Percentiles rank a stretch among this genome's conserved stretches.
Conservation (phyloP, 2,888 invertebrate species). For the Lacanobia oleracea region DNA sequence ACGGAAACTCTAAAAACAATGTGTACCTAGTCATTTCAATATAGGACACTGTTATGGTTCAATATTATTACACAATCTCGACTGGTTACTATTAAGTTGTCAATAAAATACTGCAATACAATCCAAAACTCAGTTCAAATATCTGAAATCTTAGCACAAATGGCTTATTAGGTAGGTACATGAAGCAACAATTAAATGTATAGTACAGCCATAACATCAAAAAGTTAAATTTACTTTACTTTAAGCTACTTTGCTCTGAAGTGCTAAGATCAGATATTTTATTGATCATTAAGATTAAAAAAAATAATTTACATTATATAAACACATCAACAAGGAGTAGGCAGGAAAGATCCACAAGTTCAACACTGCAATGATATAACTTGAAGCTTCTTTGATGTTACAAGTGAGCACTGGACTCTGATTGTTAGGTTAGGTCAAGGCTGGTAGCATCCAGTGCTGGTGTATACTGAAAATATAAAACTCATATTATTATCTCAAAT, state of each 20-base stretch:
- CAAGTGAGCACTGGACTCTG: slow-evolving; percentile 80
- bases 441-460: slow-evolving; percentile 83
- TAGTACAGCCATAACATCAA: slow-evolving; percentile 62
- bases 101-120: slow-evolving; percentile 86
- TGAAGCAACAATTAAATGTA: slow-evolving; percentile 61
- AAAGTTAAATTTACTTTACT: slow-evolving; percentile 64
- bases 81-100: slow-evolving; percentile 77
- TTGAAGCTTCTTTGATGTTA: slow-evolving; percentile 78
- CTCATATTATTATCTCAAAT: slow-evolving; percentile 58
- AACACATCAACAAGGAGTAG: slow-evolving; percentile 73
- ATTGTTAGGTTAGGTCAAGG: slow-evolving; percentile 77
- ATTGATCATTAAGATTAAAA: slow-evolving; percentile 71
- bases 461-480: slow-evolving; percentile 82
- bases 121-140: slow-evolving; percentile 76
- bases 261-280: slow-evolving; percentile 84
- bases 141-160: slow-evolving; percentile 82
- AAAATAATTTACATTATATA: slow-evolving; percentile 70
- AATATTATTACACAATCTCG: slow-evolving; percentile 79
- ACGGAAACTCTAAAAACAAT: slow-evolving; percentile 69
- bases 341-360: slow-evolving; percentile 78
- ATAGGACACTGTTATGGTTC: slow-evolving; percentile 78
- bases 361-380: slow-evolving; percentile 78
- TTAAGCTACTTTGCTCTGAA: slow-evolving; percentile 58
- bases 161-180: slow-evolving; percentile 60
- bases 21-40: slow-evolving; percentile 81